phyloP scores from a whole-genome alignment of 2,797 vertebrate species.

The Allobates femoralis region DNA sequence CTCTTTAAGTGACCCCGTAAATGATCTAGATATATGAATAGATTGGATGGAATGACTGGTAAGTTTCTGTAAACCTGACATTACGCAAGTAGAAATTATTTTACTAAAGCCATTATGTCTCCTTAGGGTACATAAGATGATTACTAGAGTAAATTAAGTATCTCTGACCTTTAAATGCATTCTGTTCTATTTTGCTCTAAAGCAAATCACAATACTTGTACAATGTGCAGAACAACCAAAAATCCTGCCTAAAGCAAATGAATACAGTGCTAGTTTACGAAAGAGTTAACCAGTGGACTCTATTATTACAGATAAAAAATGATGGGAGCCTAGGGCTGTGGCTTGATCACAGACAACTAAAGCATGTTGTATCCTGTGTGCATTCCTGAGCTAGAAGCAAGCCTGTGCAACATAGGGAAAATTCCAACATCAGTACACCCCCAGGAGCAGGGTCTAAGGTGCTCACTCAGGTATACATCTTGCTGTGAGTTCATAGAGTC shows the following conservation, averaged over 20 bases:
- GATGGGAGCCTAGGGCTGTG: slow-evolving; percentile 54
- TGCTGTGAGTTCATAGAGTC: slow-evolving; percentile 9
- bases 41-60: neutral
- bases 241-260: neutral
- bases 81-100: neutral
- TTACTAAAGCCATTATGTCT: neutral
- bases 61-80: neutral
- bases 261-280: neutral
- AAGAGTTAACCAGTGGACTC: slow-evolving; percentile 31
- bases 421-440: slow-evolving; percentile 75
- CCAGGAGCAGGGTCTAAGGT: slow-evolving; percentile 41
- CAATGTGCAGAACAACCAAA: neutral
- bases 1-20: too few species aligned
- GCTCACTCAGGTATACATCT: slow-evolving; percentile 19
- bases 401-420: slow-evolving; percentile 78
- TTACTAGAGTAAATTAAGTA: neutral
- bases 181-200: neutral
- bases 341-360: slow-evolving; percentile 62
- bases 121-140: neutral
- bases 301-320: slow-evolving; percentile 48
- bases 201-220: too few species aligned
- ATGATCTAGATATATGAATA: neutral
- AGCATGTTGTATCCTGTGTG: slow-evolving; percentile 83
- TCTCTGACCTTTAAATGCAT: neutral
- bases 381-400: slow-evolving; percentile 84